Conservation (phyloP, 2,113 vertebrate genomes). For the Poeciliopsis prolifica region DNA sequence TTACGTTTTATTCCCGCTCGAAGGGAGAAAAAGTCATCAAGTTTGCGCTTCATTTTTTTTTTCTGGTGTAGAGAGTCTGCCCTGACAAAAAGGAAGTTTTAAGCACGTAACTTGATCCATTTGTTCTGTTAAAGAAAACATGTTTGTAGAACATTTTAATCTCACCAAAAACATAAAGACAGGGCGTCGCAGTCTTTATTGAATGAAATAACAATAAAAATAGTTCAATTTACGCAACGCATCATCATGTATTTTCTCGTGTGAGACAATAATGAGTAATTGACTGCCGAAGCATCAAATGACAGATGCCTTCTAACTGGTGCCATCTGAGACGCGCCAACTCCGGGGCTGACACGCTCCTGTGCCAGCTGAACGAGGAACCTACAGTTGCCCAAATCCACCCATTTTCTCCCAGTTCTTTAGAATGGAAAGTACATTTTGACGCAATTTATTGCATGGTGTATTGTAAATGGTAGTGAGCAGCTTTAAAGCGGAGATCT, state of each 20-base stretch:
- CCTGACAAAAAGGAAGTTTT: not conserved
- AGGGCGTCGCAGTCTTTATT: not conserved
- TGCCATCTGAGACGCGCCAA: constrained; percentile 8
- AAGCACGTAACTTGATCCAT: not conserved
- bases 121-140: not conserved
- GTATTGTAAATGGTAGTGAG: too few relatives aligned
- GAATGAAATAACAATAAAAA: not conserved
- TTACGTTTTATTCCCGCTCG: too few relatives aligned
- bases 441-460: too few relatives aligned
- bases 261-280: not conserved
- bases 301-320: constrained; percentile 5
- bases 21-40: too few relatives aligned
- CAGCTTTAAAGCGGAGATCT: not conserved
- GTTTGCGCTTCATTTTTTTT: too few relatives aligned
- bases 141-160: not conserved
- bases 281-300: constrained; percentile 7
- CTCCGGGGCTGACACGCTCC: not conserved
- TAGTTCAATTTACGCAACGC: not conserved
- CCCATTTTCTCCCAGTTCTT: too few relatives aligned
- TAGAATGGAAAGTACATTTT: too few relatives aligned
- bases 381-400: too few relatives aligned
- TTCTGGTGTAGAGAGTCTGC: not conserved
- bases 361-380: not conserved
- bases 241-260: not conserved
- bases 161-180: not conserved